phyloP scores from a whole-genome alignment of 2,113 vertebrate species.

The Daphoenositta chrysoptera region DNA sequence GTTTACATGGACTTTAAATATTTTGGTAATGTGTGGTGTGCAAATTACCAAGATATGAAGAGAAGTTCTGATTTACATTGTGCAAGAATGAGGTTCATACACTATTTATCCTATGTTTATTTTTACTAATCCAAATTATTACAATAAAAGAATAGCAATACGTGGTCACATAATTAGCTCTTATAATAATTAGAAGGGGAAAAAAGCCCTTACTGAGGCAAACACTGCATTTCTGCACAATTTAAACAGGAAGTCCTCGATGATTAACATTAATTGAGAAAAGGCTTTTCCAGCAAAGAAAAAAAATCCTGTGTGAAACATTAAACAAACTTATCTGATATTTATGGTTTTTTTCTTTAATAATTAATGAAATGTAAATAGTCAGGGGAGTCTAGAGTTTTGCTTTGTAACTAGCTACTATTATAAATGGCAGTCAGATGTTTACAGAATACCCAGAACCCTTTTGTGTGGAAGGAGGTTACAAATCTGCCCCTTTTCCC shows the following conservation, averaged over 20 bases:
- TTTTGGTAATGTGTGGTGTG: constrained; percentile 41
- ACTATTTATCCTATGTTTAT: constrained; percentile 72
- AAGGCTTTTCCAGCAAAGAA: constrained; percentile 66
- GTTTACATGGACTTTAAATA: constrained; percentile 50
- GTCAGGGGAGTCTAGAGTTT: constrained; percentile 82
- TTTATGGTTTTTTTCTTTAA: constrained; percentile 84
- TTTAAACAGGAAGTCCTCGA: constrained; percentile 87
- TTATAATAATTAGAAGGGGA: constrained; percentile 70
- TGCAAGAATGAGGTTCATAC: constrained; percentile 41
- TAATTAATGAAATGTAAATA: constrained; percentile 98
- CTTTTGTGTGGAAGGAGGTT: constrained; percentile 82
- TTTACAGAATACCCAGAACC: constrained; percentile 88
- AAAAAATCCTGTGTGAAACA: constrained; percentile 86
- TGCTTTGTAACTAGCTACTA: constrained; percentile 74
- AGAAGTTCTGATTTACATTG: constrained; percentile 63
- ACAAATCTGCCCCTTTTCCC: constrained; percentile 80
- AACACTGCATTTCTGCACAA: constrained; percentile 72
- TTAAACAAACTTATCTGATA: constrained; percentile 91
- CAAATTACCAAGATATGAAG: constrained; percentile 57
- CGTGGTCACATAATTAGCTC: constrained; percentile 77
- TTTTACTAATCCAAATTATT: constrained; percentile 77
- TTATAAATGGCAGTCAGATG: constrained; percentile 86
- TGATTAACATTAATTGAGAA: constrained; percentile 92
- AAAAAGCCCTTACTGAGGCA: constrained; percentile 64
- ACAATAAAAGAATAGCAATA: constrained; percentile 76